Base-by-base conservation (phyloP, 2,113 vertebrate genomes). In the Etheostoma spectabile region DNA sequence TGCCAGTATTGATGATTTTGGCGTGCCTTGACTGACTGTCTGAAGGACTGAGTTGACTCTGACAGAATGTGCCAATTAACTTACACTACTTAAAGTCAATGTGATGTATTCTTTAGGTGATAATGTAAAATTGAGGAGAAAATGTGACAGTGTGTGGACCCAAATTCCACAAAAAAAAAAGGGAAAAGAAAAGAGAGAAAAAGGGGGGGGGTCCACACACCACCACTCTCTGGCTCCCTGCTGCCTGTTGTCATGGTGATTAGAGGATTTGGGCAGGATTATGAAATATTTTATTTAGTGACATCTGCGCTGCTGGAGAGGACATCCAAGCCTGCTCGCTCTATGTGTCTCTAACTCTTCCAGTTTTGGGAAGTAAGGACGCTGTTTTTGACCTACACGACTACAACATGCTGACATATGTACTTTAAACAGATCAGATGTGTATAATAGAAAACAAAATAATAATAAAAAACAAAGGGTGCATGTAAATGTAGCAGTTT, bases 231-330 rank as follows among this genome's bases (percentile, higher is more conserved):
- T 83, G 81, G 85, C 91, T 91, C 90, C 92, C 92, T 92, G 90
- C 92, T 93, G 93, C 93, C 92, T 94, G 95, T 96, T 95, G 95
- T 95, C 95, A 96, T 95, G 95, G 94, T 92, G 95, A 96, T 95
- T 93, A 94, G 93, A 94, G 93, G 93, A 94, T 93, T 95, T 95
- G 92, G 94, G 92, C 92, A 93, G 94, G 93, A 94, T 95, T 95
- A 94, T 94, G 93, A 95, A 93, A 93, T 93, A 94, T 94, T 95
- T 95, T 90, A 95, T 95, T 95, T 95, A 95, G 93, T 92, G 94
- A 93, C 93, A 94, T 95, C 93, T 93, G 92, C 86, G 92, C 91
- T 90, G 89, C 89, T 91, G 91, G 88, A 91, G 92, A 94, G 89
- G 87, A 91, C 73, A 77, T 88, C 88, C 87, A 87, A 86, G 87